These are phyloP conservation scores for Caligus rogercresseyi DNA, from an alignment of 1,140 invertebrate genomes.

Conservation along the genomic window DNA sequence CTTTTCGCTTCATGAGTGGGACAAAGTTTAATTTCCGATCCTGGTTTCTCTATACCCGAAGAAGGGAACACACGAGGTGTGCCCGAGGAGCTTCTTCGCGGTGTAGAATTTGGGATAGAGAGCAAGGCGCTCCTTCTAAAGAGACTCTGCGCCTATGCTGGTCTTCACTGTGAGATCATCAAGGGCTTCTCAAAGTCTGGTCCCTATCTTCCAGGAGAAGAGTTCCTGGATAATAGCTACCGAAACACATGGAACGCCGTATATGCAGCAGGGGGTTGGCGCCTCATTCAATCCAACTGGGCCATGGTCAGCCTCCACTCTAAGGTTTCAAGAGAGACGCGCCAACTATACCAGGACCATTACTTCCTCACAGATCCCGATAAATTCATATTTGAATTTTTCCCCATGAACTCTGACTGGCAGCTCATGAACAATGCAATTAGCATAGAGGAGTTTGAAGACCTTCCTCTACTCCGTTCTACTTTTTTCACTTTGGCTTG, in stretches of 20 bases:
- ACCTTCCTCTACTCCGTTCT: slow-evolving; percentile 13
- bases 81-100: slow-evolving; percentile 6
- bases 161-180: slow-evolving; percentile 17
- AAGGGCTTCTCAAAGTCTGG: slow-evolving; percentile 8
- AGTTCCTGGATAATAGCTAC: slow-evolving; percentile 10
- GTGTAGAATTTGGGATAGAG: slow-evolving; percentile 20
- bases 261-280: slow-evolving; percentile 10
- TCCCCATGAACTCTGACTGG: slow-evolving; percentile 12
- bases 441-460: slow-evolving; percentile 16
- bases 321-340: slow-evolving; percentile 11
- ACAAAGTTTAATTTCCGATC: slow-evolving; percentile 4
- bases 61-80: slow-evolving; percentile 19
- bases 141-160: slow-evolving; percentile 18
- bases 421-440: slow-evolving; percentile 15
- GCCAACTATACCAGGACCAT: slow-evolving; percentile 17
- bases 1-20: slow-evolving; percentile 15
- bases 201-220: slow-evolving; percentile 13
- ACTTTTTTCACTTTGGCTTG: slow-evolving; percentile 16
- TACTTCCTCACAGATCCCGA: slow-evolving; percentile 19
- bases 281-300: slow-evolving; percentile 18
- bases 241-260: slow-evolving; percentile 16
- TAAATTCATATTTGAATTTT: slow-evolving; percentile 20
- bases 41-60: slow-evolving; percentile 19
- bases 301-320: slow-evolving; percentile 10
- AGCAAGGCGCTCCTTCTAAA: slow-evolving; percentile 18